These are phyloP conservation scores for Spongia lamella DNA, from an alignment of 37 sponge, comb jelly and placozoan genomes.

Conservation along the genomic window DNA sequence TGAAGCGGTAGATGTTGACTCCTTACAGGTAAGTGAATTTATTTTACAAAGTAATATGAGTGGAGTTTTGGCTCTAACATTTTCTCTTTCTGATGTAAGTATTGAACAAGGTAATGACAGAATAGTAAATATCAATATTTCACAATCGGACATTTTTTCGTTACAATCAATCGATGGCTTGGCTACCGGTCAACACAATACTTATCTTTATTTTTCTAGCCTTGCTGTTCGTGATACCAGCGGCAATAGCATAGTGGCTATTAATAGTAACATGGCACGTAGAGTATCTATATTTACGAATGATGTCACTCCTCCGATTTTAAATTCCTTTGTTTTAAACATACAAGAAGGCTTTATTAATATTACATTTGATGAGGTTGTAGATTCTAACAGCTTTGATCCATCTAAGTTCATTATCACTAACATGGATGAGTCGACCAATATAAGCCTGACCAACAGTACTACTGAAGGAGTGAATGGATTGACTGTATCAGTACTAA, in stretches of 20 bases:
- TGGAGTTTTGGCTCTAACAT: slow-evolving; percentile 2
- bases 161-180: slow-evolving; percentile 51
- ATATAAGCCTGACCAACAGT: slow-evolving; percentile 35
- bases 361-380: slow-evolving; percentile 75
- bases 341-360: slow-evolving; percentile 77
- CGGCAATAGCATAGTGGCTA: slow-evolving; percentile 35
- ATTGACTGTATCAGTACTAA: slow-evolving; percentile 45
- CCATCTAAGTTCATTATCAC: slow-evolving; percentile 43
- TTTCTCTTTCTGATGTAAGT: slow-evolving; percentile 40
- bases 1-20: slow-evolving; percentile 69
- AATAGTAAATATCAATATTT: slow-evolving; percentile 19
- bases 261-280: slow-evolving; percentile 6
- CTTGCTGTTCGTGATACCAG: slow-evolving; percentile 45
- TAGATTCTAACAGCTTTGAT: slow-evolving; percentile 50
- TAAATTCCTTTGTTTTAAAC: slow-evolving; percentile 61
- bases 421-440: slow-evolving; percentile 8
- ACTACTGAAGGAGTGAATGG: slow-evolving; percentile 33
- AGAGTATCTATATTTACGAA: slow-evolving; percentile 33
- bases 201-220: slow-evolving; percentile 43
- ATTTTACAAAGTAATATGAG: slow-evolving; percentile 22
- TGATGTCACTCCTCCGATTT: slow-evolving; percentile 65
- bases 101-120: slow-evolving; percentile 32
- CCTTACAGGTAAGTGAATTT: slow-evolving; percentile 41
- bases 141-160: slow-evolving; percentile 20
- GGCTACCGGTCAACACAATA: slow-evolving; percentile 48